Conservation (phyloP, 2,797 vertebrate species). For the Enteromius trimaculatus region DNA sequence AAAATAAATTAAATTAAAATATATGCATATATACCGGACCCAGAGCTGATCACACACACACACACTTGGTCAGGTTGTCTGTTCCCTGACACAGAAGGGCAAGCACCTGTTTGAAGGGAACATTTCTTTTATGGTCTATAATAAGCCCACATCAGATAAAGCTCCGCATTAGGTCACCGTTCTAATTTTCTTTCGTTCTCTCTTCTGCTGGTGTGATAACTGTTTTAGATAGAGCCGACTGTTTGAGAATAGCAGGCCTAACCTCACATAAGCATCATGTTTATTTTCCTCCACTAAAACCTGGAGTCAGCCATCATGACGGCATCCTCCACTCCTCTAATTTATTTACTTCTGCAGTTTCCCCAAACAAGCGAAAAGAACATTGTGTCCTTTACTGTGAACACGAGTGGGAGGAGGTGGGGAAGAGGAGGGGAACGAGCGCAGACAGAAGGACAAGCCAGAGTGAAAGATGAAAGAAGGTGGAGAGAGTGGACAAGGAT, state of each 20-base stretch:
- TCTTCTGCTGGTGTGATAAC: conserved; percentile 34
- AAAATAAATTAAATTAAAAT: not conserved
- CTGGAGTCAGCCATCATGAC: conserved; percentile 61
- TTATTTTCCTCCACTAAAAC: conserved; percentile 69
- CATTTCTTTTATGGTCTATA: conserved; percentile 38
- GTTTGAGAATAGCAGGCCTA: conserved; percentile 27
- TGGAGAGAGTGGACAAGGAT: conserved; percentile 8
- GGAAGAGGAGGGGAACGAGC: conserved; percentile 47
- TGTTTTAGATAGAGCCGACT: conserved; percentile 17
- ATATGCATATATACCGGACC: not conserved
- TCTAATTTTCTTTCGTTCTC: conserved; percentile 17
- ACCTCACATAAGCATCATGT: conserved; percentile 59
- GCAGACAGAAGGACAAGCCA: conserved; percentile 11
- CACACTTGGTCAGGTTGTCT: not conserved
- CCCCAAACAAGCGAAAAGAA: conserved; percentile 74
- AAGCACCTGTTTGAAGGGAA: conserved; percentile 39
- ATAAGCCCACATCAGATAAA: conserved; percentile 40
- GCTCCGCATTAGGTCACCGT: conserved; percentile 11
- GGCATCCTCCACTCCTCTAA: conserved; percentile 65
- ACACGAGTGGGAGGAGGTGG: conserved; percentile 50
- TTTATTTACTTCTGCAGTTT: conserved; percentile 80
- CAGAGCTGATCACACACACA: conserved; percentile 2
- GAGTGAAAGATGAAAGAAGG: conserved; percentile 32
- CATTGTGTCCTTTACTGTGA: conserved; percentile 75
- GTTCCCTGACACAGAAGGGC: conserved; percentile 21